phyloP scores from a whole-genome alignment of 2,888 invertebrate species.

The Eupithecia subumbrata region DNA sequence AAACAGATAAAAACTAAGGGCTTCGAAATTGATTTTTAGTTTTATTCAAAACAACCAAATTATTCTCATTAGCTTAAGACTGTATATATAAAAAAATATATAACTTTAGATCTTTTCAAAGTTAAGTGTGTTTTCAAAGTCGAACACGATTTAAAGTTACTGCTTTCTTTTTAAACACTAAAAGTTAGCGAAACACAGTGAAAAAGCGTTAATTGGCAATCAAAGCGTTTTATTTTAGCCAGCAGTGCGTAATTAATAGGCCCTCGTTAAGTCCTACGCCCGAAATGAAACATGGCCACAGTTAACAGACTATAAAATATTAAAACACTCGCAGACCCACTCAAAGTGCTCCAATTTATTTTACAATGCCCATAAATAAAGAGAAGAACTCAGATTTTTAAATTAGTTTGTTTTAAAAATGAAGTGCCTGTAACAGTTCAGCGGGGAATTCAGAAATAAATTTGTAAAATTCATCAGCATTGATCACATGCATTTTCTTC shows the following conservation, averaged over 20 bases:
- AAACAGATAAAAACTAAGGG: no score
- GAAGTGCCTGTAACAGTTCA: background rate
- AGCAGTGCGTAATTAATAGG: conserved; percentile 42
- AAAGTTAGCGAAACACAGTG: background rate
- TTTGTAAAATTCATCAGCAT: background rate
- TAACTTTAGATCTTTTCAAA: no score
- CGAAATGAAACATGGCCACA: conserved; percentile 43
- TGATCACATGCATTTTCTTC: background rate
- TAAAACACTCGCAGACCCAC: conserved; percentile 42
- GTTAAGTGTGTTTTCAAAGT: background rate
- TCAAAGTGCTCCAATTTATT: conserved; percentile 37
- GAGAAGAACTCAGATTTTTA: conserved; percentile 9
- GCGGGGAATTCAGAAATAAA: background rate
- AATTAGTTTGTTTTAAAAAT: conserved; percentile 12
- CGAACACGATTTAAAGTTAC: background rate
- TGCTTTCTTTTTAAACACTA: background rate
- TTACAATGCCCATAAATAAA: conserved; percentile 33
- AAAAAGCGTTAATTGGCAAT: conserved; percentile 41
- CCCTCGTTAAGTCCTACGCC: conserved; percentile 38
- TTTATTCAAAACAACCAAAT: no score
- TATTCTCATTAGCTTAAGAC: no score
- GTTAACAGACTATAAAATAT: conserved; percentile 45
- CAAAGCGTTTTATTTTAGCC: conserved; percentile 43
- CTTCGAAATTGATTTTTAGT: no score
- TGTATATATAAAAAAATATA: no score